Percentiles rank a stretch among this genome's conserved stretches.
Conservation (phyloP, 2,113 vertebrate species). For the Tragelaphus imberbis region DNA sequence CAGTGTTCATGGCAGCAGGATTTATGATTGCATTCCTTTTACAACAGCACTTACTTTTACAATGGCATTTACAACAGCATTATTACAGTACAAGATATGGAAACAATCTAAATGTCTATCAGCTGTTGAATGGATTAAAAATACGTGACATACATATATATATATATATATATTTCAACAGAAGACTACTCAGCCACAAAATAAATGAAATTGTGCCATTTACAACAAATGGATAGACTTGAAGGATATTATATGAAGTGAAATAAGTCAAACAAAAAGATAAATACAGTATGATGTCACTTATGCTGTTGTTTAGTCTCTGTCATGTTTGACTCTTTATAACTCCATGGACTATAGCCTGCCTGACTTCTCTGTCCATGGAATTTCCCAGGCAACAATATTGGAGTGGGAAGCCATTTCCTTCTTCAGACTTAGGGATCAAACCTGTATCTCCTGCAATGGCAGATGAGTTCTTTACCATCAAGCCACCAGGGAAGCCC, state of each 20-base stretch:
- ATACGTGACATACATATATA: not conserved
- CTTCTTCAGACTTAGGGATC: not conserved
- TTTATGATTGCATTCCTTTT: not conserved
- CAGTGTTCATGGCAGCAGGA: not conserved
- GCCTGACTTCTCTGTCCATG: not conserved
- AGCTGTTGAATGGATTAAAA: not conserved
- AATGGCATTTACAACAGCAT: not conserved
- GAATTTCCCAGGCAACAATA: not conserved
- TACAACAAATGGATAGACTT: not conserved
- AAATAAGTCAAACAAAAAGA: not conserved
- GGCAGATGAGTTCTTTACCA: not conserved
- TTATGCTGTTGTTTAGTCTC: not conserved
- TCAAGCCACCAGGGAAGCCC: not conserved
- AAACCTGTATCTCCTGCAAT: not conserved
- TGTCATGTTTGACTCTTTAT: not conserved
- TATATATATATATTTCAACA: not conserved
- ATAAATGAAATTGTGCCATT: not conserved
- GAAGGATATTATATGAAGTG: not conserved
- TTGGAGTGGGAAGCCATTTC: not conserved
- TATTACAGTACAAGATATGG: not conserved
- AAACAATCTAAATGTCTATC: not conserved
- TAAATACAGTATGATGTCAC: not conserved
- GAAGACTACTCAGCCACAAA: not conserved
- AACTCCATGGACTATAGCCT: not conserved
- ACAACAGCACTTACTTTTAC: not conserved